These are phyloP conservation scores for Tachypleus tridentatus DNA, from an alignment of 1,140 invertebrate species.

Conservation along the genomic window DNA sequence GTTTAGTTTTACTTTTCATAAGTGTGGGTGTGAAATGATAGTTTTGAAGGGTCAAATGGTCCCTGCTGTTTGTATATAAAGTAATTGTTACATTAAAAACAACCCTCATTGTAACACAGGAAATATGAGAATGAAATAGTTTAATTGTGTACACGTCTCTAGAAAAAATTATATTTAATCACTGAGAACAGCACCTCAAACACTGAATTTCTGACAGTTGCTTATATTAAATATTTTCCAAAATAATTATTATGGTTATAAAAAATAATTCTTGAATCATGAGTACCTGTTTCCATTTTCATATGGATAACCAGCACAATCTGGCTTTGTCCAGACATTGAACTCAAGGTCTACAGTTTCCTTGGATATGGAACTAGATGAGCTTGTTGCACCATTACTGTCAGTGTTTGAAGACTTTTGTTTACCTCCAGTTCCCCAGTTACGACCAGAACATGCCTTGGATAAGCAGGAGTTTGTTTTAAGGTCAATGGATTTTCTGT, in stretches of 20 bases:
- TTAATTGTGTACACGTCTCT: too few species aligned
- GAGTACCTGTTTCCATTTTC: constrained; percentile 61
- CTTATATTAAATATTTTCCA: not conserved
- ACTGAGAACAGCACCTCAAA: too few species aligned
- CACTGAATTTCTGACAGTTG: too few species aligned
- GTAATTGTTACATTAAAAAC: too few species aligned
- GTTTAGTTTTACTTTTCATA: too few species aligned
- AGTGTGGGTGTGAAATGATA: too few species aligned
- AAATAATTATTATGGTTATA: not conserved
- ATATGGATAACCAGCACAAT: constrained; percentile 74
- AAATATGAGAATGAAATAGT: too few species aligned
- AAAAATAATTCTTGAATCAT: not conserved
- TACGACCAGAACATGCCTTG: constrained; percentile 22
- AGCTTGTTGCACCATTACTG: constrained; percentile 36
- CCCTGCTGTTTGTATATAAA: too few species aligned
- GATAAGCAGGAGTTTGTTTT: constrained; percentile 15
- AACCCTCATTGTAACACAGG: too few species aligned
- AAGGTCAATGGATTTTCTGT: constrained; percentile 1
- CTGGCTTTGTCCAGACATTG: constrained; percentile 79
- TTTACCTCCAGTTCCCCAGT: constrained; percentile 22
- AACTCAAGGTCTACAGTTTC: constrained; percentile 47
- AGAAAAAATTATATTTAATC: too few species aligned
- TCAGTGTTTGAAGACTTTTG: constrained; percentile 35
- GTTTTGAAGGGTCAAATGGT: too few species aligned
- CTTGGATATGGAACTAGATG: constrained; percentile 2